Conservation (phyloP, 2,113 vertebrate species). For the Narcine bancroftii region DNA sequence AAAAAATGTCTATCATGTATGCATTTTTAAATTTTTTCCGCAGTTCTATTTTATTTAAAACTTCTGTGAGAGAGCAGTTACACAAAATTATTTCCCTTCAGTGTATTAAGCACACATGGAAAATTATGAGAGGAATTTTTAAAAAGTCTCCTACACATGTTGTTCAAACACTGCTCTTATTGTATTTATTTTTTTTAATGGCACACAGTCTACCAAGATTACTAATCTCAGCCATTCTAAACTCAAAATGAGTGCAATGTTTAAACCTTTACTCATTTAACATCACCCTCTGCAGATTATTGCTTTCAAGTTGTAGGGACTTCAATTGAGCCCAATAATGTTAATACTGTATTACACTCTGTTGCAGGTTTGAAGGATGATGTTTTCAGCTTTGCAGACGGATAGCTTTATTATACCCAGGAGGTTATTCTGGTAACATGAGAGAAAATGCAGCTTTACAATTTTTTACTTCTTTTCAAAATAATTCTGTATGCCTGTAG, state of each 20-base stretch:
- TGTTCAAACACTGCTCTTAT: conserved; percentile 23
- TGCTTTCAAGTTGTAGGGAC: neutral
- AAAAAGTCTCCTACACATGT: neutral
- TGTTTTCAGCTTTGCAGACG: neutral
- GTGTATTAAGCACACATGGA: conserved; percentile 22
- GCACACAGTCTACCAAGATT: neutral
- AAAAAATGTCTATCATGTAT: neutral
- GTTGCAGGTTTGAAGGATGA: conserved; percentile 18
- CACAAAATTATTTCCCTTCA: conserved; percentile 17
- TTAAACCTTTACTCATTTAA: conserved; percentile 16
- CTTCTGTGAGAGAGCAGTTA: neutral
- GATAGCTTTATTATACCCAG: conserved; percentile 2
- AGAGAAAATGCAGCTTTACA: neutral
- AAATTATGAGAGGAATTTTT: neutral
- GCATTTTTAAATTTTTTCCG: neutral
- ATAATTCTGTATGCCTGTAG: neutral
- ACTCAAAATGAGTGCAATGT: neutral
- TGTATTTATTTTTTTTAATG: neutral
- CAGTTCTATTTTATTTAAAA: neutral
- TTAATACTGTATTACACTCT: conserved; percentile 25
- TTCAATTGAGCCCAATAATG: conserved; percentile 6
- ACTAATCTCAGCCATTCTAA: conserved; percentile 18
- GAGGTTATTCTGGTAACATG: conserved; percentile 9
- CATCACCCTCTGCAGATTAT: conserved; percentile 15
- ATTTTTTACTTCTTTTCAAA: neutral